Base-by-base conservation (phyloP, 2,888 invertebrate genomes). In the Holacanthella duospinosa region DNA sequence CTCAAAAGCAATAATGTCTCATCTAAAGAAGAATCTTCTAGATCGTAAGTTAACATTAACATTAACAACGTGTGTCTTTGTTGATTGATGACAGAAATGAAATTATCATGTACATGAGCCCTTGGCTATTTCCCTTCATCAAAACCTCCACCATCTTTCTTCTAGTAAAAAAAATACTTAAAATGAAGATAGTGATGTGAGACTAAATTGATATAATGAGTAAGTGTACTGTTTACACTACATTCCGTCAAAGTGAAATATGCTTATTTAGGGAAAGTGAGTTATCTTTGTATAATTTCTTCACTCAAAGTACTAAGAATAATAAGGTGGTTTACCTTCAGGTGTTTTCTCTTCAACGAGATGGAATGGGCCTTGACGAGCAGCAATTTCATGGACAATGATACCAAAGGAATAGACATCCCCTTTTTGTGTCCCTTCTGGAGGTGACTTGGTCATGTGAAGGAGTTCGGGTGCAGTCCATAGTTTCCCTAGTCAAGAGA, bases 391-490 rank as follows among this genome's bases (percentile, higher is more conserved):
- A 75, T 95, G 93, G 75, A 93, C 87, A 74, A 95, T 89, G 74
- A 95, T 89, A 19, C 86, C 93, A 76, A 94, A 95, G 53, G 93
- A 92, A 77, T 94, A 95, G n/a, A 94, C 87, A 75, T 95, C 95
- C 26, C 89, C 94, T 77, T 91, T 92, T 75, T 89, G 92, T 0
- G 88, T 88, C 1, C 91, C 92, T 74, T 86, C 86, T 0, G 81
- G 80, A 24, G 79, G 77, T 36, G 77, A 75, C 60, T 84, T 81
- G 28, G 82, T 79, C 79, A 85, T 81, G 62, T 88, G 82, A 55
- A 95, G 81, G 24, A 94, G 77, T 77, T 95, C 95, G 0, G 95
- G 95, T 0, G 93, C 85, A 0, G 93, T 93, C 94, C 94, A 95
- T 43, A 94, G 79, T 73, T 87, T 83, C 75, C 86, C 94, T 95